Conservation (phyloP, 2,113 vertebrate genomes). For the Cyphomyrus discorhynchus region DNA sequence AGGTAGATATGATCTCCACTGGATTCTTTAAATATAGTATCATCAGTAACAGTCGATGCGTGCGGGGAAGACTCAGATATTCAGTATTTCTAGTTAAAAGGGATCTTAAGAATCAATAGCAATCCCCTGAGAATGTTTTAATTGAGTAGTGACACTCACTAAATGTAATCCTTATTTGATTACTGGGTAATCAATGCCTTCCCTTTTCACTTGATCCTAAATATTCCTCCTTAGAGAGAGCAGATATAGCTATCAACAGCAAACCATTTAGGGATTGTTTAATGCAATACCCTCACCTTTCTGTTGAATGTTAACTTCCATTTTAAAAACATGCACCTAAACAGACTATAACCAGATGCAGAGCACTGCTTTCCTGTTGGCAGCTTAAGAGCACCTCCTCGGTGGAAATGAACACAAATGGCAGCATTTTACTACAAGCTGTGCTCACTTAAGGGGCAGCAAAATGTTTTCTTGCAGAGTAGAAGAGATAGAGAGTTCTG, state of each 20-base stretch:
- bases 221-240: conserved; percentile 6
- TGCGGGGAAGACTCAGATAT: background rate
- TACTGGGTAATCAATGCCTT: conserved; percentile 14
- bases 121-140: background rate
- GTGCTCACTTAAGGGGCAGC: background rate
- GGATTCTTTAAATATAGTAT: background rate
- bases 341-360: background rate
- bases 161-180: conserved; percentile 11
- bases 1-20: conserved; percentile 21
- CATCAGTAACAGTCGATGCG: background rate
- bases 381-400: background rate
- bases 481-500: background rate
- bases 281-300: background rate
- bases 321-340: background rate
- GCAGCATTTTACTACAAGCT: background rate
- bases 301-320: background rate
- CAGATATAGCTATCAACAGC: conserved; percentile 1
- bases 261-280: background rate
- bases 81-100: background rate
- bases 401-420: background rate
- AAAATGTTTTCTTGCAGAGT: background rate
- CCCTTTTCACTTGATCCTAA: background rate
- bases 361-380: background rate
- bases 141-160: background rate
- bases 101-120: background rate